Base-by-base conservation (phyloP, 2,113 vertebrate genomes). In the Nematolebias whitei region DNA sequence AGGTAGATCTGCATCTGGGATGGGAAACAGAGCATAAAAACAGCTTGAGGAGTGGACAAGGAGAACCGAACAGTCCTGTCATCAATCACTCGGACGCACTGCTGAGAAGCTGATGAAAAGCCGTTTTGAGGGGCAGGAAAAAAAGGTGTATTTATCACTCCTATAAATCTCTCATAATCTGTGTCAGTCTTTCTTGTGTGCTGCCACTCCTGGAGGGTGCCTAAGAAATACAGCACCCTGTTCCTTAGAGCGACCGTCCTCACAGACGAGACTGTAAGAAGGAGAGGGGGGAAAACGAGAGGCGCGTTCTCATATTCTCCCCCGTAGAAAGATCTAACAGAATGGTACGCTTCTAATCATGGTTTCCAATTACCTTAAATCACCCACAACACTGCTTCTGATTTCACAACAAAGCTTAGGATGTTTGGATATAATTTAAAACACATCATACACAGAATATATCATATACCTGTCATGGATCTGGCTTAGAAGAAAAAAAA, bases 1-100 rank as follows among this genome's bases (percentile, higher is more conserved):
- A 98, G 96, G 93, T 97, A 99, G 92, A 99, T 97, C 94, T 99
- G 97, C 97, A 99, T 98, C 98, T 99, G 93, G 80, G 71, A 70
- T 65, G 71, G 77, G 74, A 85, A 84, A 81, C 76, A 82, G 80
- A 86, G 71, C 67, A 85, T 80, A 83, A 83, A 85, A 83, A 85
- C 68, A 84, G 80, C 83, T 79, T 88, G 52, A 90, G 73, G 62
- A 85, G 86, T 79, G 78, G 83, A 86, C 85, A 85, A 84, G 81
- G 76, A 82, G 78, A 85, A 74, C 32, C 11, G 44, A 68, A 64
- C 63, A 54, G 65, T 66, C 29, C 51, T 45, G 47, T 47, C 80
- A 86, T 89, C 83, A 84, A 87, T 90, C 87, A 87, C 66, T 73
- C 58, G 52, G 84, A 82, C 81, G 70, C 67, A 62, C 55, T 69